phyloP scores from a whole-genome alignment of 64 coral and sea anemone species.

The Montipora efflorescens region DNA sequence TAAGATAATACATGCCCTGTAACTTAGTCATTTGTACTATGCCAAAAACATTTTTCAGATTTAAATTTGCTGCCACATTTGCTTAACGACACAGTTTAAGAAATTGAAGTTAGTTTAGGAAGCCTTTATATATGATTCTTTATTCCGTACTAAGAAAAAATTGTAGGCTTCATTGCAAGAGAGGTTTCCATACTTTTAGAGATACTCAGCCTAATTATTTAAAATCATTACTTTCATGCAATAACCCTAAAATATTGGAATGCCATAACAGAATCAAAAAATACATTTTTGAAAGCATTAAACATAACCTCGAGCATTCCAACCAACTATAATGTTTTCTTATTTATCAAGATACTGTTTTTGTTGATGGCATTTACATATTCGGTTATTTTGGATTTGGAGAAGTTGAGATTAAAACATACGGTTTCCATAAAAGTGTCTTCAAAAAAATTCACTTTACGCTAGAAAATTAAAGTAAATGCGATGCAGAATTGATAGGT shows the following conservation, averaged over 20 bases:
- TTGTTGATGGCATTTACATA: not conserved
- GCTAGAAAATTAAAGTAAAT: conserved; percentile 8
- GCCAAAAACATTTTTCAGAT: conserved; percentile 13
- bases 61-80: not conserved
- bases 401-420: not conserved
- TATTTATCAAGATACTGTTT: not conserved
- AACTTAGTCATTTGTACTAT: not conserved
- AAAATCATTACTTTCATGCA: not conserved
- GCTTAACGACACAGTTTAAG: too few relatives aligned
- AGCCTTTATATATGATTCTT: not conserved
- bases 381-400: conserved; percentile 9
- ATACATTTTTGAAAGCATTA: not conserved
- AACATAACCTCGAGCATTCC: not conserved
- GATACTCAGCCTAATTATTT: not conserved
- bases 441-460: not conserved
- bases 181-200: not conserved
- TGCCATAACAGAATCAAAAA: not conserved
- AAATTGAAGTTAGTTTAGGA: too few relatives aligned
- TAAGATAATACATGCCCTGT: too few relatives aligned
- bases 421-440: not conserved
- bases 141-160: not conserved
- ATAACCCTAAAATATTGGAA: not conserved
- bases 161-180: not conserved
- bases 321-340: not conserved
- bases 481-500: not conserved